Base-by-base conservation (phyloP, 2,797 vertebrate species). In the Chiloscyllium punctatum region DNA sequence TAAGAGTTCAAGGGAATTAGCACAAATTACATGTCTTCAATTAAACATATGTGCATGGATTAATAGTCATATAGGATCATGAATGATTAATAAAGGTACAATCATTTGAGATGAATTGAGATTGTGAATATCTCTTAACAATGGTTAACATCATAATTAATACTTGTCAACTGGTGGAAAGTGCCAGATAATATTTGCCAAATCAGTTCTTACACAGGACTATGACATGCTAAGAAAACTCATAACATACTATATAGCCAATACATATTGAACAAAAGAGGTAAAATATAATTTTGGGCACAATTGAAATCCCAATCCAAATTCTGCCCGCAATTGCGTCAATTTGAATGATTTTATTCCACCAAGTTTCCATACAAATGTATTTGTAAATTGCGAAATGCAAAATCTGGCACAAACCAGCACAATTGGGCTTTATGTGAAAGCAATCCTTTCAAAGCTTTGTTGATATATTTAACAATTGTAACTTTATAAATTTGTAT, bases 81-180 rank as follows among this genome's bases (percentile, higher is more conserved):
- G 51, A 94, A 94, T 74, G 48, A 48, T 72, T 94, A 53, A 94
- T 15, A 94, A 94, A 94, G 30, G 42, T 71, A 53, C 72, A 74
- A 30, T 94, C 42, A 33, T 74, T 13, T 53, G 69, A 94, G 94
- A 94, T 71, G 25, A 72, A 42, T 94, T 71, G 18, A 37, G 8
- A 48, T 72, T 21, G 48, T 94, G 69, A 74, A 94, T 94, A 66
- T 94, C 48, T 94, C 42, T 42, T 74, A 72, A 94, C 90, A 74
- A 15, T 94, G 37, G 23, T 71, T 94, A 68, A 71, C 91, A 71
- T n/a, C 18, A n/a, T 25, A 48, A 94, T 74, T 71, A 94, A 74
- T 74, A 51, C 23, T 74, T 74, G 42, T 94, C 27, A 71, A n/a
- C 11, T 69, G 13, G 42, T 94, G 37, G 69, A 71, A 94, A 94